These are phyloP conservation scores for Caranx melampygus DNA, from an alignment of 2,113 vertebrate genomes.

Conservation along the genomic window DNA sequence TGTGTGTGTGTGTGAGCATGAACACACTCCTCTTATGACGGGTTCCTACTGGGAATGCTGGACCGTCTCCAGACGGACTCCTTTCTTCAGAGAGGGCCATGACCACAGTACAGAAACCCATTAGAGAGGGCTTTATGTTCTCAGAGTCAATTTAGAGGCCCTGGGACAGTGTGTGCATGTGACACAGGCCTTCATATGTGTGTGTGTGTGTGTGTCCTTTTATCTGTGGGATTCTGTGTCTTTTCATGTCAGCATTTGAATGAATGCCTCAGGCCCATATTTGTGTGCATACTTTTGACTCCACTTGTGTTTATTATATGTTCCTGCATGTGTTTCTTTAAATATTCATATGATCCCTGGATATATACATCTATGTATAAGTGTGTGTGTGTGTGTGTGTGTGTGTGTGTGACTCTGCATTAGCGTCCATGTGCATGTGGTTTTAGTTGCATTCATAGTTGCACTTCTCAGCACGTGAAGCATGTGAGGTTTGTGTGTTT, in stretches of 20 bases:
- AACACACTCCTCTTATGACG: conserved; percentile 35
- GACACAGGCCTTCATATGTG: conserved; percentile 21
- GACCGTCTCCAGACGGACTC: conserved; percentile 68
- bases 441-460: not conserved
- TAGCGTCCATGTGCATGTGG: not conserved
- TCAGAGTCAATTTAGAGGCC: conserved; percentile 53
- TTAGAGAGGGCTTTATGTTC: conserved; percentile 69
- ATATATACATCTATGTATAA: not conserved
- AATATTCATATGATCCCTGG: not conserved
- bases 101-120: conserved; percentile 58
- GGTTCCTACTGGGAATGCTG: conserved; percentile 55
- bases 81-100: conserved; percentile 38
- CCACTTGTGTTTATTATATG: not conserved
- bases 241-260: not conserved
- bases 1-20: not conserved
- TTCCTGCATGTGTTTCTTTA: not conserved
- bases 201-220: conserved; percentile 4
- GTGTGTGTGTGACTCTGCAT: not conserved
- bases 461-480: not conserved
- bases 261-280: not conserved
- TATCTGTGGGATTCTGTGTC: not conserved
- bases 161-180: conserved; percentile 16
- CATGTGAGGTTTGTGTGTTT: not conserved
- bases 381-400: no score
- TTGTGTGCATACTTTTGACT: not conserved